Evolutionary conservation across 1,140 invertebrate species (phyloP).

Genomic region (Laupala kohalensis): DNA sequence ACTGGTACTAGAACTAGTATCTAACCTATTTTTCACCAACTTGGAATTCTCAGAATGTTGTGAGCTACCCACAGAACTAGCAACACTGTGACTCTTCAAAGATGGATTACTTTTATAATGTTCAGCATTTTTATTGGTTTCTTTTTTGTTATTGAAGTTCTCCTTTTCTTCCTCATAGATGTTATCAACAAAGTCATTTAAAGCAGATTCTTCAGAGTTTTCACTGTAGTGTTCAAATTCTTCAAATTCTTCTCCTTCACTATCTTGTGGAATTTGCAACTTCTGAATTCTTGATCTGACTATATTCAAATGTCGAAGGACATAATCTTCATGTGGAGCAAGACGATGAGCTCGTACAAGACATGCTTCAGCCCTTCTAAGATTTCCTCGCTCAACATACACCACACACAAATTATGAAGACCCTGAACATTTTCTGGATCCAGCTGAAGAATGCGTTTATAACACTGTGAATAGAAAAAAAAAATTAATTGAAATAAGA

Average conservation of each 20-base stretch:
- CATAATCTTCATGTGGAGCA: constrained; percentile 81
- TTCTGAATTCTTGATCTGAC: constrained; percentile 52
- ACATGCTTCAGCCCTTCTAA: constrained; percentile 71
- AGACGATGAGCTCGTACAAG: constrained; percentile 61
- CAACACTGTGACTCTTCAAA: background rate
- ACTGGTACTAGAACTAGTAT: background rate
- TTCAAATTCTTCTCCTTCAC: constrained; percentile 1
- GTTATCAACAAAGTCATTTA: constrained; percentile 1
- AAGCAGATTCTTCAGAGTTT: background rate
- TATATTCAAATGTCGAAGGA: constrained; percentile 73
- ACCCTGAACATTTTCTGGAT: constrained; percentile 86
- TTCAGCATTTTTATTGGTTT: background rate
- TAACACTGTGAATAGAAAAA: constrained; percentile 58
- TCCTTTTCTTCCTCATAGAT: background rate
- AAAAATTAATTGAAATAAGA: too few relatives aligned
- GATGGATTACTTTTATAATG: background rate
- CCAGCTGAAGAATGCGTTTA: constrained; percentile 67
- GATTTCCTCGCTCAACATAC: constrained; percentile 76
- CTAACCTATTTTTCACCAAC: background rate
- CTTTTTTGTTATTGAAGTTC: background rate
- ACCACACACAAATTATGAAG: constrained; percentile 93
- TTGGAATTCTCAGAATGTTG: background rate
- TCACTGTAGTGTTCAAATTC: constrained; percentile 1
- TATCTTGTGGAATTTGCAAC: constrained; percentile 2
- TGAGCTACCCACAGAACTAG: background rate